Evolutionary conservation across 2,888 invertebrate species (phyloP).

Genomic region (Tortrix viridana): DNA sequence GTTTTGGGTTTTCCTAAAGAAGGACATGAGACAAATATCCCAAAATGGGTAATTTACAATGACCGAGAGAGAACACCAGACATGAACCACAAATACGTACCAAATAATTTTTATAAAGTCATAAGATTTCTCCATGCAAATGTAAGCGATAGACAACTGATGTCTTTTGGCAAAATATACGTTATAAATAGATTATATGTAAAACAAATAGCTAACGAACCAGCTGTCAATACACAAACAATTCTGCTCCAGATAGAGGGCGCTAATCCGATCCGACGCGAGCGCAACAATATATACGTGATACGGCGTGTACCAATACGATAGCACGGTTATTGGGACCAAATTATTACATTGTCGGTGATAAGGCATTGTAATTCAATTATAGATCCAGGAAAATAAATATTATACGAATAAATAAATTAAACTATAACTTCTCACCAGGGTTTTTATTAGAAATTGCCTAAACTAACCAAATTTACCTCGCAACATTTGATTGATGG

Average conservation of each 20-base stretch:
- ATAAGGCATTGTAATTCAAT: background rate
- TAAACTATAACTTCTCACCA: too few species aligned
- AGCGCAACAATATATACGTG: constrained; percentile 34
- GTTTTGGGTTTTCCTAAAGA: too few species aligned
- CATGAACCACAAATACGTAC: too few species aligned
- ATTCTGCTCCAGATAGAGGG: constrained; percentile 56
- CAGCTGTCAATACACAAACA: constrained; percentile 45
- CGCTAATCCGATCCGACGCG: constrained; percentile 53
- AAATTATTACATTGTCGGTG: background rate
- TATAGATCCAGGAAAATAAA: background rate
- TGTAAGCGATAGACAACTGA: too few species aligned
- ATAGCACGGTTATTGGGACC: constrained; percentile 3
- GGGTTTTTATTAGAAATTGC: too few species aligned
- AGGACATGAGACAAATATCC: too few species aligned
- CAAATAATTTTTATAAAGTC: too few species aligned
- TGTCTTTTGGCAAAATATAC: background rate
- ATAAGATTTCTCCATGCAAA: too few species aligned
- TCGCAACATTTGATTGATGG: too few species aligned
- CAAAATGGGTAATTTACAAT: too few species aligned
- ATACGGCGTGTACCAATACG: constrained; percentile 31
- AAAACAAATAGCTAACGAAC: constrained; percentile 1
- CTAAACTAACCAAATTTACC: too few species aligned
- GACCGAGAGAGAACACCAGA: too few species aligned
- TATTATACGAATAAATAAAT: background rate
- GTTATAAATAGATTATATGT: background rate